A percentile compares a stretch with the other conserved stretches of the same genome.
These are phyloP conservation scores for Cyprinodon variegatus DNA, from an alignment of 2,113 vertebrate species.

Conservation along the genomic window DNA sequence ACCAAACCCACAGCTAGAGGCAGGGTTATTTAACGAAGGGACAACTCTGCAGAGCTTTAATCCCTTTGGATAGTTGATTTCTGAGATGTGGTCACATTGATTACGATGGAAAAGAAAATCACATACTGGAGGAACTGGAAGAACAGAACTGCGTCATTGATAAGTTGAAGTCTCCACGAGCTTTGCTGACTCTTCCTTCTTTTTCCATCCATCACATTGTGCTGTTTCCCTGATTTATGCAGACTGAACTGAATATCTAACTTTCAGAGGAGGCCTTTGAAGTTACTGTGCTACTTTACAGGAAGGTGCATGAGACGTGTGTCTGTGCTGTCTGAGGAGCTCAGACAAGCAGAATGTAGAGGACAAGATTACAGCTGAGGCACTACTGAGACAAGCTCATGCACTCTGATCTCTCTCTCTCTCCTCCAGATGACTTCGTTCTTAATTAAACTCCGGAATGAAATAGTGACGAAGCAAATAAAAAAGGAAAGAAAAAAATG, in stretches of 20 bases:
- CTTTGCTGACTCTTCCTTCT: background rate
- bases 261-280: conserved; percentile 46
- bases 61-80: background rate
- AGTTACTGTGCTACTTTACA: conserved; percentile 16
- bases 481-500: background rate
- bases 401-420: conserved; percentile 48
- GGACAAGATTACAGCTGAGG: conserved; percentile 60
- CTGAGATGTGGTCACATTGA: background rate
- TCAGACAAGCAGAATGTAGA: conserved; percentile 33
- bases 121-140: background rate
- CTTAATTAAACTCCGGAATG: conserved; percentile 68
- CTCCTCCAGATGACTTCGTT: conserved; percentile 43
- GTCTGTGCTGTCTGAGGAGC: conserved; percentile 11
- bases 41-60: background rate
- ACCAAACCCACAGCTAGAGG: conserved; percentile 19
- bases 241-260: conserved; percentile 52
- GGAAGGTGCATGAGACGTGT: conserved; percentile 8
- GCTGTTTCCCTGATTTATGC: conserved; percentile 1
- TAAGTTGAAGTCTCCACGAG: background rate
- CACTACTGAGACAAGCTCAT: conserved; percentile 62
- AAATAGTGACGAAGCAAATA: conserved; percentile 50
- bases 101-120: background rate
- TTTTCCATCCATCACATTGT: conserved; percentile 14
- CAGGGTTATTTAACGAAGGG: background rate
- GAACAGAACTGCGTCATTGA: background rate